phyloP scores from a whole-genome alignment of 1,140 invertebrate genomes.

The Lepidurus arcticus region DNA sequence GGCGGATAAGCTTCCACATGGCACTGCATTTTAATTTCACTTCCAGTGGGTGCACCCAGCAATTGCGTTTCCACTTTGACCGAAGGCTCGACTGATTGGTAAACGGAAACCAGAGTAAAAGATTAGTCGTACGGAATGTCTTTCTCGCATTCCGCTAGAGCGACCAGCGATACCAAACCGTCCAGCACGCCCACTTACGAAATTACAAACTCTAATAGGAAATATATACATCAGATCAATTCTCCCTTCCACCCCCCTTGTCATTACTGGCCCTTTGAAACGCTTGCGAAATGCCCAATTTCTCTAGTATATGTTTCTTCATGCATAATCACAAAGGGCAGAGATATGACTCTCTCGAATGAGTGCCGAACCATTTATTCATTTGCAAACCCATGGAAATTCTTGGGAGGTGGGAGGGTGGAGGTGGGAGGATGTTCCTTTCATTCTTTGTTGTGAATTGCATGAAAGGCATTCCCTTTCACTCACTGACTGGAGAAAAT shows the following conservation, averaged over 20 bases:
- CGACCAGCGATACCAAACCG: too few species aligned
- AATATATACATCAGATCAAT: too few species aligned
- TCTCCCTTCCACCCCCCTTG: background rate
- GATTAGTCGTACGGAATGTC: background rate
- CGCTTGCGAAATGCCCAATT: background rate
- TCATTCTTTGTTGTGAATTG: background rate
- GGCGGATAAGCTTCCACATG: conserved; percentile 74
- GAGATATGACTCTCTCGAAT: background rate
- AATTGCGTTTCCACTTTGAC: conserved; percentile 76
- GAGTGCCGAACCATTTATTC: background rate
- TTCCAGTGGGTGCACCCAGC: conserved; percentile 69
- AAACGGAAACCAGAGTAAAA: background rate
- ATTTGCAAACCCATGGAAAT: background rate
- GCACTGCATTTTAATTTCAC: conserved; percentile 71
- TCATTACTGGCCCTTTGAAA: background rate
- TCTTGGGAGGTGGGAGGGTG: background rate
- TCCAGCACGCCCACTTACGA: too few species aligned
- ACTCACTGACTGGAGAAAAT: conserved; percentile 5
- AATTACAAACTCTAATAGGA: too few species aligned
- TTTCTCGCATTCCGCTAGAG: too few species aligned
- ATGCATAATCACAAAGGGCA: background rate
- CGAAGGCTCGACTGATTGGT: conserved; percentile 63
- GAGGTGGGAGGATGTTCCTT: background rate
- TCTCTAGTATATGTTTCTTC: background rate
- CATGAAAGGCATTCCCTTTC: background rate